These are phyloP conservation scores for Thymelicus acteon DNA, from an alignment of 2,888 invertebrate species.

Conservation along the genomic window DNA sequence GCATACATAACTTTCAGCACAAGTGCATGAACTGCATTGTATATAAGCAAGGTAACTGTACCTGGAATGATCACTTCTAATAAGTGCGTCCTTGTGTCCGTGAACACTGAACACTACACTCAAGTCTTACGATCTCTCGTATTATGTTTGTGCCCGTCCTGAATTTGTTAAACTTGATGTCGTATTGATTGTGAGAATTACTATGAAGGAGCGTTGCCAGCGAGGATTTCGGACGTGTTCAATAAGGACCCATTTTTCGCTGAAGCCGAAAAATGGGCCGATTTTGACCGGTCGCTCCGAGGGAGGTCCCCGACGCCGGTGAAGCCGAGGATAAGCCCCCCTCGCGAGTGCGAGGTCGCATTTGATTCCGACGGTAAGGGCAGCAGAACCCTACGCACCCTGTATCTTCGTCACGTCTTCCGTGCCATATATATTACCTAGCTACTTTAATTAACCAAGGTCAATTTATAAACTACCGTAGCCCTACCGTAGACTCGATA, in stretches of 20 bases:
- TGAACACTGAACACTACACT: conserved; percentile 74
- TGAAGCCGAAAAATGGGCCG: conserved; percentile 80
- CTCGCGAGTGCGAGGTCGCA: conserved; percentile 89
- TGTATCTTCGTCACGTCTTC: conserved; percentile 74
- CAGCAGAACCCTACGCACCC: conserved; percentile 68
- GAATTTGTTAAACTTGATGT: conserved; percentile 37
- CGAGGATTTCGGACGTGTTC: conserved; percentile 78
- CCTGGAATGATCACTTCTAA: conserved; percentile 56
- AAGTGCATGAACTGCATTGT: conserved; percentile 80
- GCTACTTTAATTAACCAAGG: conserved; percentile 24
- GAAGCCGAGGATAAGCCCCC: conserved; percentile 88
- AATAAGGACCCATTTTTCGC: conserved; percentile 81
- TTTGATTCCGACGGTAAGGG: conserved; percentile 90
- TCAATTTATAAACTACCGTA: conserved; percentile 13
- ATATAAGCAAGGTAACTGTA: conserved; percentile 70
- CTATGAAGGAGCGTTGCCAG: conserved; percentile 78
- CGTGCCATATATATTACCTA: conserved; percentile 31
- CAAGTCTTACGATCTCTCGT: conserved; percentile 44
- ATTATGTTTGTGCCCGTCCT: conserved; percentile 24
- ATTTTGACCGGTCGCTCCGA: conserved; percentile 85
- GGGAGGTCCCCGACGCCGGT: conserved; percentile 88
- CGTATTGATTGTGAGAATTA: conserved; percentile 78
- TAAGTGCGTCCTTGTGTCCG: conserved; percentile 45
- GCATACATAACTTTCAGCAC: conserved; percentile 49
- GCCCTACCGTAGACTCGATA: conserved; percentile 19